Base-by-base conservation (phyloP, 2,113 vertebrate genomes). In the Cettia cetti region DNA sequence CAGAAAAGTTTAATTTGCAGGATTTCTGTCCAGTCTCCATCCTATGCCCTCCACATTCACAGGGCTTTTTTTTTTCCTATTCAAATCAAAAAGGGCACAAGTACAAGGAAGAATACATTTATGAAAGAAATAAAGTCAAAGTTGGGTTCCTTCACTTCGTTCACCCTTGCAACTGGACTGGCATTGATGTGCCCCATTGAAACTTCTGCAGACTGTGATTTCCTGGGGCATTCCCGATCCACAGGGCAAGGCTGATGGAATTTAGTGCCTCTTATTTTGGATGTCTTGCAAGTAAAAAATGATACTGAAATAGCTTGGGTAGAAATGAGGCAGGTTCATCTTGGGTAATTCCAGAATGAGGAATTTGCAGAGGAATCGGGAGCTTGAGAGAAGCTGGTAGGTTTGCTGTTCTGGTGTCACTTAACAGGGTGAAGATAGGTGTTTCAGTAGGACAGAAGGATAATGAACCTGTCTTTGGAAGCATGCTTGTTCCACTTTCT, bases 1-100 rank as follows among this genome's bases (percentile, higher is more conserved):
- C 94, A 95, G 91, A 70, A 60, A 28, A 90, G 54, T 77, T 90
- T 82, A 92, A 74, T 8, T 82, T 71, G 30, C 54, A 76, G 65
- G 14, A 35, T 89, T 94, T 92, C 69, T 94, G 60, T 84, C 74
- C 86, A 57, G 70, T 76, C 91, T 92, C 78, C 89, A 59, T 94
- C 84, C 59, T 91, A 53, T 92, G 86, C 70, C 57, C 39, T 92
- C 30, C 72, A 44, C 37, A 19, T 75, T 94, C 45, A 53, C 37
- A 15, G 7, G 23, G 45, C 10, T 18, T 71, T 85, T 52, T 39
- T 44, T 27, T 57, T 86, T 84, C 33, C 45, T 57, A 1, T 53
- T 23, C 21, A 22, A 52, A 60, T 59, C 3, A 18, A 24, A 56
- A 64, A 50, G 26, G 17, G 21, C 7, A 40, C 27, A 86, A 18